Percentiles rank a stretch among this genome's conserved stretches.
Conservation (phyloP, 2,797 vertebrate genomes). For the Sphaeramia orbicularis region DNA sequence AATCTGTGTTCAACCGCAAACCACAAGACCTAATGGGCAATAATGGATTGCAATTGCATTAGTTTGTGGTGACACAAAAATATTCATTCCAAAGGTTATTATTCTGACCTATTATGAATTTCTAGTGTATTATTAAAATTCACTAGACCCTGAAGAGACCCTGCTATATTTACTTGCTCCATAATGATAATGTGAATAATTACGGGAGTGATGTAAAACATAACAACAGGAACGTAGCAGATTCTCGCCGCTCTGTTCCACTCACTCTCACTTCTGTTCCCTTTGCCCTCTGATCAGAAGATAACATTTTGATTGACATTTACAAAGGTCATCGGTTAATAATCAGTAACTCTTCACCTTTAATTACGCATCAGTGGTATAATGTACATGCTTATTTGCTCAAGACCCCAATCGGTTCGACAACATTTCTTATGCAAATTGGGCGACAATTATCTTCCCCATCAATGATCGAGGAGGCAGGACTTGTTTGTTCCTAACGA, state of each 20-base stretch:
- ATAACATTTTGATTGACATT: constrained; percentile 82
- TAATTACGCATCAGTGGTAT: constrained; percentile 68
- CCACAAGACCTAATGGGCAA: constrained; percentile 32
- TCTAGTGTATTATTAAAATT: constrained; percentile 30
- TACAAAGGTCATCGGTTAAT: constrained; percentile 79
- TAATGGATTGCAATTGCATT: constrained; percentile 61
- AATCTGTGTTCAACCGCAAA: constrained; percentile 53
- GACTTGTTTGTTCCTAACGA: constrained; percentile 74
- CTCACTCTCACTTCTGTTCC: constrained; percentile 15
- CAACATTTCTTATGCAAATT: constrained; percentile 81
- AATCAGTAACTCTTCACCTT: constrained; percentile 76
- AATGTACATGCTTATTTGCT: constrained; percentile 74
- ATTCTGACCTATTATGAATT: constrained; percentile 35
- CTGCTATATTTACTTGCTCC: constrained; percentile 14
- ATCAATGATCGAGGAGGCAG: constrained; percentile 70
- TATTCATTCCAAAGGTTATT: constrained; percentile 35
- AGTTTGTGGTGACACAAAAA: constrained; percentile 46
- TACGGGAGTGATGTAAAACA: constrained; percentile 15
- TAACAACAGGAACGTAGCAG: neutral
- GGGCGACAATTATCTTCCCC: constrained; percentile 76
- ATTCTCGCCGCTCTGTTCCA: constrained; percentile 5
- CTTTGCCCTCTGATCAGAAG: constrained; percentile 62
- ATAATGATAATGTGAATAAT: constrained; percentile 34
- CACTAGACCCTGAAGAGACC: constrained; percentile 6
- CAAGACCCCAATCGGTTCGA: constrained; percentile 66